Evolutionary conservation across 2,888 invertebrate genomes (phyloP).

Genomic region (Napeogenes sylphis): DNA sequence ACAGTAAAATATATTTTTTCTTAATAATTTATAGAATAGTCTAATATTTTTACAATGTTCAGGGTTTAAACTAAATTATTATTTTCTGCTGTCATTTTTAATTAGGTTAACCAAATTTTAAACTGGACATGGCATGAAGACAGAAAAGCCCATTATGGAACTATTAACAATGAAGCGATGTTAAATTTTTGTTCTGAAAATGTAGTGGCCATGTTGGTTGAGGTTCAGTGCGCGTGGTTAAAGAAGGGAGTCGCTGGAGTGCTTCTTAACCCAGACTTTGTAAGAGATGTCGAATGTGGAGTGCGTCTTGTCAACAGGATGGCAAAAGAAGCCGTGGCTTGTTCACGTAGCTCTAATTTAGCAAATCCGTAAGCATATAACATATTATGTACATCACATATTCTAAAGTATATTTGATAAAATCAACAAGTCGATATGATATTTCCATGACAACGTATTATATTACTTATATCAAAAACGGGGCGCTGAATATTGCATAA

Average conservation of each 20-base stretch:
- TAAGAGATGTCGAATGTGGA: conserved; percentile 44
- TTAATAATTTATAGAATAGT: not conserved
- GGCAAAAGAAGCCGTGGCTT: conserved; percentile 52
- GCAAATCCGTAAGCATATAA: conserved; percentile 54
- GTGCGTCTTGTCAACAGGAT: conserved; percentile 51
- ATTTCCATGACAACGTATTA: too few relatives aligned
- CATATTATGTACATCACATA: conserved; percentile 10
- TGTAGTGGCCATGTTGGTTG: conserved; percentile 46
- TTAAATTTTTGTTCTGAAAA: conserved; percentile 61
- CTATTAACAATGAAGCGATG: conserved; percentile 46
- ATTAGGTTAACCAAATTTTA: conserved; percentile 39
- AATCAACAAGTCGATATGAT: too few relatives aligned
- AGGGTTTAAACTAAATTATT: not conserved
- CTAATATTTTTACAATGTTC: not conserved
- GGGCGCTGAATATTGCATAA: conserved; percentile 1
- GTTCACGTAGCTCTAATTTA: conserved; percentile 48
- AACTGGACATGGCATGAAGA: conserved; percentile 54
- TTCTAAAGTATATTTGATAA: too few relatives aligned
- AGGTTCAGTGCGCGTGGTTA: conserved; percentile 59
- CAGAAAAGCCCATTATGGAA: conserved; percentile 50
- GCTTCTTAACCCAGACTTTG: conserved; percentile 55
- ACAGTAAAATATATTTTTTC: conserved; percentile 16
- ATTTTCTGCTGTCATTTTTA: not conserved
- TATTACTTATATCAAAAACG: not conserved
- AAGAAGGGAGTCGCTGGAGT: conserved; percentile 56